Conservation (phyloP, 2,797 vertebrate genomes). For the Clamator glandarius region DNA sequence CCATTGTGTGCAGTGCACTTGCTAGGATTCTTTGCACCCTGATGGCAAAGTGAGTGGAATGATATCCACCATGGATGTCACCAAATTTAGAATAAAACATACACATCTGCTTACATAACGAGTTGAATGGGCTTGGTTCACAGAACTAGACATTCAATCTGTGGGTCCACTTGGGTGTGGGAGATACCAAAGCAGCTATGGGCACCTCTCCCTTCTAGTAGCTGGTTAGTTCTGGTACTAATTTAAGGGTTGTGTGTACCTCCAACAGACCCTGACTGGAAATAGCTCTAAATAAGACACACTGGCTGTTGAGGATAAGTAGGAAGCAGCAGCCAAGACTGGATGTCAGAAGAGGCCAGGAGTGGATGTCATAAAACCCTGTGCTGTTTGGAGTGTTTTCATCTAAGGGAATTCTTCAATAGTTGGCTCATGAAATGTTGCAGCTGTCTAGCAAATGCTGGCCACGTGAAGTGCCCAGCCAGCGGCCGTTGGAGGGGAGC, state of each 20-base stretch:
- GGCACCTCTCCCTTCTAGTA: not conserved
- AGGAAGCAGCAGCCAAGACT: slow-evolving; percentile 33
- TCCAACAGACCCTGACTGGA: not conserved
- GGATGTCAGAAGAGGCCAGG: slow-evolving; percentile 43
- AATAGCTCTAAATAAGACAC: slow-evolving; percentile 17
- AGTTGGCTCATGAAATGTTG: not conserved
- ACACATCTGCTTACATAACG: not conserved
- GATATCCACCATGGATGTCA: not conserved
- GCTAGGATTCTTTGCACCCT: not conserved
- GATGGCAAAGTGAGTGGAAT: not conserved
- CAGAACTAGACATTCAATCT: not conserved
- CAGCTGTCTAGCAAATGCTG: slow-evolving; percentile 28
- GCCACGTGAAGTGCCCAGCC: not conserved
- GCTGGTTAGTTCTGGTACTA: not conserved
- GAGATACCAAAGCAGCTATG: not conserved
- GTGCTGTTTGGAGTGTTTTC: not conserved
- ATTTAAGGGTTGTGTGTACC: not conserved
- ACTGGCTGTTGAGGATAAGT: not conserved
- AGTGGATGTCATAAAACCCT: slow-evolving; percentile 31
- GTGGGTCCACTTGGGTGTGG: not conserved
- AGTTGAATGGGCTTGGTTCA: not conserved
- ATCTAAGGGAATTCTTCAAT: not conserved
- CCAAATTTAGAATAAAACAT: not conserved
- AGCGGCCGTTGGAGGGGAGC: not conserved
- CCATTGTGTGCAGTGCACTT: not conserved